phyloP scores from a whole-genome alignment of 2,113 vertebrate genomes.

The Donacobius atricapilla region DNA sequence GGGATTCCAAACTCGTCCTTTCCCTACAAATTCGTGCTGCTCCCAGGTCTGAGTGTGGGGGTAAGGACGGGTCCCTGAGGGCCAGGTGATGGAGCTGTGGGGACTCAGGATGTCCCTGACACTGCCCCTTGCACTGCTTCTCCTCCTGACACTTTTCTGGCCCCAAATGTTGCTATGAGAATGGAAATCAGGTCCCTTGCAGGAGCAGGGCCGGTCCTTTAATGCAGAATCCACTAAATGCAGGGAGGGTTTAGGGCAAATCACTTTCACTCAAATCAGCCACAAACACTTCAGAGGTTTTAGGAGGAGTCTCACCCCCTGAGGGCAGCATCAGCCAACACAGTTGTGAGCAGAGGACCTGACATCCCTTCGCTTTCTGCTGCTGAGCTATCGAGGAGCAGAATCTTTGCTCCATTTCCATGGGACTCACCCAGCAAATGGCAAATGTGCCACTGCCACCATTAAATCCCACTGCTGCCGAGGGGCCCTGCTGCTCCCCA shows the following conservation, averaged over 20 bases:
- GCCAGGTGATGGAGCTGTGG: neutral
- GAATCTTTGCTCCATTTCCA: neutral
- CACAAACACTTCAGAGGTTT: neutral
- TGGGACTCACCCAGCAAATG: neutral
- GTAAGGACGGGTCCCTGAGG: neutral
- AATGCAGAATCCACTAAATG: neutral
- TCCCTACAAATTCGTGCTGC: neutral
- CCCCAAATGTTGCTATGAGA: neutral
- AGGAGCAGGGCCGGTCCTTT: neutral
- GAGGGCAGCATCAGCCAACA: slow-evolving; percentile 62
- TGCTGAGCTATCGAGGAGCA: neutral
- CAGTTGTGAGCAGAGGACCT: slow-evolving; percentile 35
- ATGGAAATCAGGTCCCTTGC: neutral
- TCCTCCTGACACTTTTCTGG: neutral
- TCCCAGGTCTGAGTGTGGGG: fast-evolving
- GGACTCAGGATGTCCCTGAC: neutral
- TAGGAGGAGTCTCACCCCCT: slow-evolving; percentile 54
- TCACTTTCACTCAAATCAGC: slow-evolving; percentile 36
- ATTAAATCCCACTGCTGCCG: neutral
- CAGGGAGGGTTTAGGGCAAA: neutral
- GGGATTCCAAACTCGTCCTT: neutral
- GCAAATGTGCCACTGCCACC: neutral
- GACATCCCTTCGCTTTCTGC: neutral
- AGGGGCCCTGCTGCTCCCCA: neutral
- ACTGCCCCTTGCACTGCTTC: neutral